phyloP scores from a whole-genome alignment of 2,113 vertebrate genomes.

The Tyrannus savana region DNA sequence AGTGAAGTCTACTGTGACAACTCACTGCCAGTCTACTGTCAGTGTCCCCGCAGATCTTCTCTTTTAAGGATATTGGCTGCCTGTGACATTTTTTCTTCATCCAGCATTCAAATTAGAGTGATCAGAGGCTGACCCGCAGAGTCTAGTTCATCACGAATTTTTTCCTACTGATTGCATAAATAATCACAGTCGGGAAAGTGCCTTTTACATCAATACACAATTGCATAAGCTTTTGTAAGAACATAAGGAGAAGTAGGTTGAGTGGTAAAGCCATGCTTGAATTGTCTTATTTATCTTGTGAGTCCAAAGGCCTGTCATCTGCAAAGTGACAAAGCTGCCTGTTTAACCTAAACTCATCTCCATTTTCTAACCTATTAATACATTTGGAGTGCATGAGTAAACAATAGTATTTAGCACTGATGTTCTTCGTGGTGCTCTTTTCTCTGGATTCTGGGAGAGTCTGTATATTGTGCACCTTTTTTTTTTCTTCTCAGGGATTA shows the following conservation, averaged over 20 bases:
- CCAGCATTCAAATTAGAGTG: constrained; percentile 50
- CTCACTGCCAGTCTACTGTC: not conserved
- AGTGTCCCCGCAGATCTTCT: not conserved
- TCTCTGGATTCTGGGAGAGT: not conserved
- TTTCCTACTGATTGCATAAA: constrained; percentile 63
- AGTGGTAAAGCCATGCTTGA: constrained; percentile 29
- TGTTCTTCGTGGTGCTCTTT: not conserved
- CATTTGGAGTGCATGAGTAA: not conserved
- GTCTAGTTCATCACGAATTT: constrained; percentile 23
- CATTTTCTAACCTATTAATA: constrained; percentile 25
- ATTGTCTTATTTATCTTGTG: constrained; percentile 14
- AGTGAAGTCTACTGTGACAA: not conserved
- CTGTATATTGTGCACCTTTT: not conserved
- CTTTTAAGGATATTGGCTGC: constrained; percentile 18
- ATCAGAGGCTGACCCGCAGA: constrained; percentile 40
- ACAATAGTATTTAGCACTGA: not conserved
- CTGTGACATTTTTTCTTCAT: constrained; percentile 33
- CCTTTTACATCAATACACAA: constrained; percentile 25
- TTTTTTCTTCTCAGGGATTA: not conserved
- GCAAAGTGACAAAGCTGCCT: constrained; percentile 27
- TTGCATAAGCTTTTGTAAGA: constrained; percentile 33
- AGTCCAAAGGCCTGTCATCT: constrained; percentile 26
- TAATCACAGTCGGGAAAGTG: constrained; percentile 35
- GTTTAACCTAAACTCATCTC: constrained; percentile 13
- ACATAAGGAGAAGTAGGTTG: not conserved